phyloP scores from a whole-genome alignment of 1,140 invertebrate genomes.

The Sinonovacula constricta region DNA sequence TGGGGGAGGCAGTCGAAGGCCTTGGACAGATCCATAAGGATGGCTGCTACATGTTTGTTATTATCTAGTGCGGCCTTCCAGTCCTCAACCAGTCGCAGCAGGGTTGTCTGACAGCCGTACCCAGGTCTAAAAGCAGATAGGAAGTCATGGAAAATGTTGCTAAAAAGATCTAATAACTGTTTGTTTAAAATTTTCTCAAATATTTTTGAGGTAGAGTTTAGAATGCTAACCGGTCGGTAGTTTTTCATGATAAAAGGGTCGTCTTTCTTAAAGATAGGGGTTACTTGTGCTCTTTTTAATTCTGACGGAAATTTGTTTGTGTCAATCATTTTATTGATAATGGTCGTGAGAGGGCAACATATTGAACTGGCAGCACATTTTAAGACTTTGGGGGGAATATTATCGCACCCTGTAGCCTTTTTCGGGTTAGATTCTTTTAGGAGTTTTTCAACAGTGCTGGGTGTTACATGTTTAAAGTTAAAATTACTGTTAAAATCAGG shows the following conservation, averaged over 20 bases:
- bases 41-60: no score
- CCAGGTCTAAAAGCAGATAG: no score
- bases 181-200: constrained; percentile 20
- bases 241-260: constrained; percentile 13
- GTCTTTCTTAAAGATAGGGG: constrained; percentile 25
- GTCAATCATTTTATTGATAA: constrained; percentile 6
- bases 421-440: not conserved
- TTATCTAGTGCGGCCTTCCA: no score
- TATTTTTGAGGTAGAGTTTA: constrained; percentile 12
- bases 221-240: constrained; percentile 16
- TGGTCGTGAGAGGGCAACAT: not conserved
- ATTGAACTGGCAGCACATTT: not conserved
- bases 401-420: constrained; percentile 20
- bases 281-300: constrained; percentile 10
- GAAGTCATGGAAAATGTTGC: no score
- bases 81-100: constrained; percentile 9
- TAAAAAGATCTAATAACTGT: no score
- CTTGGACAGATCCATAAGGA: no score
- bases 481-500: not conserved
- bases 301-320: not conserved
- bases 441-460: not conserved
- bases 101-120: constrained; percentile 19
- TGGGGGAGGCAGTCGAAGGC: no score
- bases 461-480: not conserved
- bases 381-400: constrained; percentile 7